phyloP scores from a whole-genome alignment of 2,113 vertebrate genomes.

The Odontophorus gujanensis region DNA sequence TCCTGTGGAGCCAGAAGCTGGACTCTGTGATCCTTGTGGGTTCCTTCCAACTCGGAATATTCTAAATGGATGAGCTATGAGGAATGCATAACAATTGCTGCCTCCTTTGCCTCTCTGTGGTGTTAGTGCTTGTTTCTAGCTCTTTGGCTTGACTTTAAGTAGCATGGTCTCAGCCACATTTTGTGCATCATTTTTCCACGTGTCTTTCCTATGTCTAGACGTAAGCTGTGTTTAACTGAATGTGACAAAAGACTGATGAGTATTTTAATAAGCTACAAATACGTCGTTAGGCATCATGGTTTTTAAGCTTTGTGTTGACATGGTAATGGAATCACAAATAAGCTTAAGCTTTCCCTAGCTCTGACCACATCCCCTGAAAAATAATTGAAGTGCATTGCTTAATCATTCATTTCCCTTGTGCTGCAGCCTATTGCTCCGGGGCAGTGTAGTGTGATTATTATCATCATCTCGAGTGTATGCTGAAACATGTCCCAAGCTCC shows the following conservation, averaged over 20 bases:
- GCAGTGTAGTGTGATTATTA: background rate
- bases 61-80: background rate
- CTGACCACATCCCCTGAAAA: background rate
- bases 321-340: background rate
- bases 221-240: background rate
- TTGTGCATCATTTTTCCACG: background rate
- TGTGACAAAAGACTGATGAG: background rate
- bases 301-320: background rate
- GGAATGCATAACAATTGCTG: background rate
- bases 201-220: background rate
- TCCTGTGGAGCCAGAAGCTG: no score
- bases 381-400: background rate
- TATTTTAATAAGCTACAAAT: background rate
- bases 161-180: background rate
- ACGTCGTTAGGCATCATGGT: background rate
- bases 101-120: background rate
- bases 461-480: background rate
- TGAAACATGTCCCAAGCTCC: background rate
- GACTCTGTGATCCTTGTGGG: no score
- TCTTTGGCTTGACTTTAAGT: background rate
- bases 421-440: background rate
- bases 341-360: background rate
- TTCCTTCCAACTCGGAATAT: no score
- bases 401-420: background rate
- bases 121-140: background rate